Base-by-base conservation (phyloP, 1,140 invertebrate genomes). In the Cataglyphis hispanica region DNA sequence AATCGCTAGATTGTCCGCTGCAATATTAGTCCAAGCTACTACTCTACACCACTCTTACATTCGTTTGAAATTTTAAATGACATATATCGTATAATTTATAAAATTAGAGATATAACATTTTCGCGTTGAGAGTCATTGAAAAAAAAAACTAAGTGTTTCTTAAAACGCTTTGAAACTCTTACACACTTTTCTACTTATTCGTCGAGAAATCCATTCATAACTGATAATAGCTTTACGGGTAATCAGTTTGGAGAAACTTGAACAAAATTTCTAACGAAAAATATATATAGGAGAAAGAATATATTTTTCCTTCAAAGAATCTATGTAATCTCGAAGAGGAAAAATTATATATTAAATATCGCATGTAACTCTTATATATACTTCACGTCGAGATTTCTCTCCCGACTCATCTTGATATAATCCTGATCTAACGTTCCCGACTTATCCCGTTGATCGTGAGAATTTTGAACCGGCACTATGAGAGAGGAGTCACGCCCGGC, bases 341-440 rank as follows among this genome's bases (percentile, higher is more conserved):
- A 40, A n/a, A 19, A 40, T 61, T 58, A 13, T 13, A 40, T 10
- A 31, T 50, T 11, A 22, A 40, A 7, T 4, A 31, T 27, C 19
- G 3, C 10, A 34, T 7, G 27, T 22, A 56, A 22, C 31, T 31
- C 31, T 31, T 31, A 31, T 53, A 13, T 16, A 27, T 31, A 8
- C 40, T 27, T 75, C 16, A 1, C 11, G 16, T 56, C 43, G 3
- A 25, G 43, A n/a, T 0, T 8, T 13, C 31, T 46, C 25, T 16
- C 66, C 13, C 56, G 50, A 31, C 31, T 75, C 37, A 31, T 40
- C 25, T 25, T 2, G 27, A 34, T 31, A 63, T 56, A 27, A 66
- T 85, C 66, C n/a, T 77, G 50, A 88, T 72, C 85, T 53, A 77
- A 34, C 67, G 22, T 75, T 80, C 66, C 13, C 53, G 78, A 77